Base-by-base conservation (phyloP, 2,888 invertebrate species). In the Myathropa florea region DNA sequence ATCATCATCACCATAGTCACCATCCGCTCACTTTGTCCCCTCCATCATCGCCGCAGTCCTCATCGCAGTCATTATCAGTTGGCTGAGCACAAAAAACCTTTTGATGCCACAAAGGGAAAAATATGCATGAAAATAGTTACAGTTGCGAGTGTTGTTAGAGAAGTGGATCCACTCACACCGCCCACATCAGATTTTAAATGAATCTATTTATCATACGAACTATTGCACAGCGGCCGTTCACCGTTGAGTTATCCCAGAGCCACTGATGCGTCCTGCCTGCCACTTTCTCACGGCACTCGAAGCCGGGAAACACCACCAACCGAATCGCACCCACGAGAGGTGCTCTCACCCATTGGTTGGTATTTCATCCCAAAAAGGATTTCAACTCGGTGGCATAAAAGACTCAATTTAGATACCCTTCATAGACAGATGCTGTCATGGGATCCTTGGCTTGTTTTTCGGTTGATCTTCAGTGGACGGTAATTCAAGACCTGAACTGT, bases 51-150 rank as follows among this genome's bases (percentile, higher is more conserved):
- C 57, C 57, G 3, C 24, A 10, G 24, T 33, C 65, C 26, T n/a
- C 75, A 59, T 59, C 68, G 0, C 59, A 57, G 14, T 61, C 61
- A 61, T 68, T 68, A 77, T 77, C 68, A 61, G 61, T 21, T 61
- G 53, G 53, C 24, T 77, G 7, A 68, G 55, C 61, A 77, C 21
- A 18, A 46, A 46, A 18, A 46, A 18, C 46, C 46, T 46, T 46
- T 46, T 46, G 18, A 46, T 18, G 46, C 18, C 46, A 46, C 7
- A 46, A 46, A 18, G 46, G 9, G 18, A 46, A 46, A 46, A 46
- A 24, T 24, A 57, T 57, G 12, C 57, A 57, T 57, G 57, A 23
- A 57, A 57, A 57, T 24, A 24, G 23, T 57, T 24, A 46, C 46
- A 46, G 46, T 46, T 46, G 46, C 18, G 46, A 18, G 18, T 18